Evolutionary conservation across 2,113 vertebrate genomes (phyloP).

Genomic region (Plecotus auritus): DNA sequence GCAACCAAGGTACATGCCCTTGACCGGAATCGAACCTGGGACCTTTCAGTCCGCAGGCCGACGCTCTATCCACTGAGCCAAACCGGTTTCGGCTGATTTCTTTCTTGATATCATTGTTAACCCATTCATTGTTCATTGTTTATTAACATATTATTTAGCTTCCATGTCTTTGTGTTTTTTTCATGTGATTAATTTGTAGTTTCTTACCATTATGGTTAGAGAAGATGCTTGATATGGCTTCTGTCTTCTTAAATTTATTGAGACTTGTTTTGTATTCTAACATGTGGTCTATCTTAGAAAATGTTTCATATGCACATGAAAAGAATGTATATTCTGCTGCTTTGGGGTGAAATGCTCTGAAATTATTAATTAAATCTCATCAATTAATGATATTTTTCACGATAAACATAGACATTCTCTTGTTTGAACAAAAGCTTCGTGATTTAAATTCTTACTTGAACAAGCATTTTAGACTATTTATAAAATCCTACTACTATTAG

Average conservation of each 20-base stretch:
- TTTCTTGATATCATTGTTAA: not conserved
- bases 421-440: not conserved
- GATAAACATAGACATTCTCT: not conserved
- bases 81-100: too few species aligned
- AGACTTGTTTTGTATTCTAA: not conserved
- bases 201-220: not conserved
- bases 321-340: not conserved
- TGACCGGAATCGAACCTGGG: too few species aligned
- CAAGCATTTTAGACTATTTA: not conserved
- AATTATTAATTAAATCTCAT: not conserved
- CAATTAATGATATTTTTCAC: not conserved
- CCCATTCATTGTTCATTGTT: not conserved
- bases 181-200: not conserved
- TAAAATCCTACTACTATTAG: not conserved
- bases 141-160: not conserved
- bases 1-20: too few species aligned
- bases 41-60: too few species aligned
- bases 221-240: not conserved
- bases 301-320: not conserved
- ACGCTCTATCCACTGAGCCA: too few species aligned
- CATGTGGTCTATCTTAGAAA: not conserved
- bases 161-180: not conserved
- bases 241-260: not conserved
- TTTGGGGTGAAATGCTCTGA: not conserved
- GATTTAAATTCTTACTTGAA: slow-evolving; percentile 4